Percentiles rank a stretch among this genome's conserved stretches.
These are phyloP conservation scores for Cantharis flavilabris DNA, from an alignment of 2,888 invertebrate species.

Conservation along the genomic window DNA sequence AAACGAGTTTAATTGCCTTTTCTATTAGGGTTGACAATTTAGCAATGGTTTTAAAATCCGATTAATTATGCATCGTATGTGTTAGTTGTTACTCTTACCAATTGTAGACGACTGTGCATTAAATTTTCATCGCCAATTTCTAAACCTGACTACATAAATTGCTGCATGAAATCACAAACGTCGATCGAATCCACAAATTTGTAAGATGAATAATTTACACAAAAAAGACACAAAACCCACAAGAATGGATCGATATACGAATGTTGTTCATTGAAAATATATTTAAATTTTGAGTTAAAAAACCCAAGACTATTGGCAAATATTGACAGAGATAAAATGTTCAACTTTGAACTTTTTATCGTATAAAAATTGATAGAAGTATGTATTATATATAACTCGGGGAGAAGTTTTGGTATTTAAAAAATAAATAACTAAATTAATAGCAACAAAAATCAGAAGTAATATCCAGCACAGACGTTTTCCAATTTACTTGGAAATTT, in stretches of 20 bases:
- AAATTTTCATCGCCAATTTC: conserved; percentile 1
- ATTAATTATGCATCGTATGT: not conserved
- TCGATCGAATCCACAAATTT: not conserved
- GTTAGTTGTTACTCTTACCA: not conserved
- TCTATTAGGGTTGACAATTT: not conserved
- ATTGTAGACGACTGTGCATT: not conserved
- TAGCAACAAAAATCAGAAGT: not conserved
- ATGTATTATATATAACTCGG: not conserved
- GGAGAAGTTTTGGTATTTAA: not conserved
- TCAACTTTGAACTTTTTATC: not conserved
- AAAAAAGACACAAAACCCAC: not conserved
- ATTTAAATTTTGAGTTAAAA: not conserved
- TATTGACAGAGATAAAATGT: not conserved
- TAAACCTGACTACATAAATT: not conserved
- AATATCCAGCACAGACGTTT: not conserved
- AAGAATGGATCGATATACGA: not conserved
- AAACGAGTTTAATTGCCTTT: not conserved
- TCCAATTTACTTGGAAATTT: not conserved
- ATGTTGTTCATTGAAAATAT: not conserved
- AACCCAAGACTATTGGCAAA: not conserved
- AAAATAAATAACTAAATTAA: not conserved
- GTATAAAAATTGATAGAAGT: not conserved
- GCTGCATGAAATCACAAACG: not conserved
- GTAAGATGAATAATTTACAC: not conserved
- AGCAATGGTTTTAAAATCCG: not conserved